Evolutionary conservation across 2,113 vertebrate species (phyloP).

Genomic region (Hirundichthys speculiger): DNA sequence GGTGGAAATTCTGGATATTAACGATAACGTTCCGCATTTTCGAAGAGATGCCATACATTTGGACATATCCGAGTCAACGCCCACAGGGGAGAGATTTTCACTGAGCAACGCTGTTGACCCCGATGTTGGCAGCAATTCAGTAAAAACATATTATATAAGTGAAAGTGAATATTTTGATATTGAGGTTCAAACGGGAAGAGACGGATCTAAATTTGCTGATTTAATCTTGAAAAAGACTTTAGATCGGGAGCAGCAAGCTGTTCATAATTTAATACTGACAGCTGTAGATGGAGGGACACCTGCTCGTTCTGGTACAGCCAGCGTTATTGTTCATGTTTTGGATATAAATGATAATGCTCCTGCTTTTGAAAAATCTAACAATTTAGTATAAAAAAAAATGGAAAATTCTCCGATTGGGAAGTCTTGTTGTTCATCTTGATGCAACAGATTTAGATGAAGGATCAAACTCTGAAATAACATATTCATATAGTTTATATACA

Average conservation of each 20-base stretch:
- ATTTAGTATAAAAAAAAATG: not conserved
- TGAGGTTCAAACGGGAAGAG: constrained; percentile 69
- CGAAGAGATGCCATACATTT: constrained; percentile 75
- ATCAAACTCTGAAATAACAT: constrained; percentile 6
- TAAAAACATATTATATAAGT: constrained; percentile 66
- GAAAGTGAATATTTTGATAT: constrained; percentile 67
- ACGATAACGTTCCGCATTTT: constrained; percentile 75
- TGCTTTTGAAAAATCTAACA: constrained; percentile 26
- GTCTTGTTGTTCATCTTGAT: constrained; percentile 13
- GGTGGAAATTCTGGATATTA: constrained; percentile 71
- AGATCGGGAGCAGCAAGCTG: constrained; percentile 60
- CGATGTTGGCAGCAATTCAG: constrained; percentile 61
- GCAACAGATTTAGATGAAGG: constrained; percentile 26
- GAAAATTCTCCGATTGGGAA: constrained; percentile 30
- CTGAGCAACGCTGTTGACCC: constrained; percentile 73
- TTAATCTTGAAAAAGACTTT: constrained; percentile 48
- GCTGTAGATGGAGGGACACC: constrained; percentile 77
- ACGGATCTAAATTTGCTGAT: constrained; percentile 56
- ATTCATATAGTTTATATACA: constrained; percentile 25
- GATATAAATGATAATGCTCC: constrained; percentile 79
- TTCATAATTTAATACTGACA: constrained; percentile 71
- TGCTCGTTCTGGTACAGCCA: constrained; percentile 68
- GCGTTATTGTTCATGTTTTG: constrained; percentile 64
- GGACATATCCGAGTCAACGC: constrained; percentile 66
- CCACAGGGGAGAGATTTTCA: constrained; percentile 67